These are phyloP conservation scores for Ondatra zibethicus DNA, from an alignment of 2,113 vertebrate genomes.

Conservation along the genomic window DNA sequence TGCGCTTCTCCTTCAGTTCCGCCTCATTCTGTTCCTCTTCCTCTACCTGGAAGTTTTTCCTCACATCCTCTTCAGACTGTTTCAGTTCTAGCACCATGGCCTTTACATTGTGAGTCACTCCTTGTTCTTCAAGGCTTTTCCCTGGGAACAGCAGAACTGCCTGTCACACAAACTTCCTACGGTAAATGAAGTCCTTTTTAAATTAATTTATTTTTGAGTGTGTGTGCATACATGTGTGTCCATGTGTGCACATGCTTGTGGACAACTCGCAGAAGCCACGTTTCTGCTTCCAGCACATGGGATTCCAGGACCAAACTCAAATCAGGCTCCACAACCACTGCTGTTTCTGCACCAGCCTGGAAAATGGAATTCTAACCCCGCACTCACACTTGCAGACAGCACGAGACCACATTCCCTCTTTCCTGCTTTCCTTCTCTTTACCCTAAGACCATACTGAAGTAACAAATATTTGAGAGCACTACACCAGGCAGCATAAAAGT, in stretches of 20 bases:
- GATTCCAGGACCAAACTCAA: background rate
- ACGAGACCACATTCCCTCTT: background rate
- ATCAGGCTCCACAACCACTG: background rate
- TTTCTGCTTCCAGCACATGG: background rate
- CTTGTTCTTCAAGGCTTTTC: constrained; percentile 91
- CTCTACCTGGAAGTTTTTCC: constrained; percentile 85
- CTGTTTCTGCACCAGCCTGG: background rate
- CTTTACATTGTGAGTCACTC: constrained; percentile 94
- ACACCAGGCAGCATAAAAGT: background rate
- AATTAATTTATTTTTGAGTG: background rate
- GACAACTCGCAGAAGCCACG: background rate
- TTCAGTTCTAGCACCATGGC: constrained; percentile 93
- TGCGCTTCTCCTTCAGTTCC: constrained; percentile 86
- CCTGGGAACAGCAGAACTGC: constrained; percentile 81
- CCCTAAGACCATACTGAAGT: background rate
- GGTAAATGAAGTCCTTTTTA: background rate
- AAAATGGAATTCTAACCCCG: background rate
- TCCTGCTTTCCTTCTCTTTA: background rate
- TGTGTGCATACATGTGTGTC: background rate
- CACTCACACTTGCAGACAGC: background rate
- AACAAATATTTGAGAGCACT: background rate
- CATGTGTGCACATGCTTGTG: no score
- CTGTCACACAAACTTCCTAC: background rate
- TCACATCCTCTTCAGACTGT: constrained; percentile 89
- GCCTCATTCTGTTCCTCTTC: constrained; percentile 84